Evolutionary conservation across 53 echinoderm and acorn worm genomes (phyloP), one percentile per base, ranked within the genome.

Genomic region (Patiria pectinifera): DNA sequence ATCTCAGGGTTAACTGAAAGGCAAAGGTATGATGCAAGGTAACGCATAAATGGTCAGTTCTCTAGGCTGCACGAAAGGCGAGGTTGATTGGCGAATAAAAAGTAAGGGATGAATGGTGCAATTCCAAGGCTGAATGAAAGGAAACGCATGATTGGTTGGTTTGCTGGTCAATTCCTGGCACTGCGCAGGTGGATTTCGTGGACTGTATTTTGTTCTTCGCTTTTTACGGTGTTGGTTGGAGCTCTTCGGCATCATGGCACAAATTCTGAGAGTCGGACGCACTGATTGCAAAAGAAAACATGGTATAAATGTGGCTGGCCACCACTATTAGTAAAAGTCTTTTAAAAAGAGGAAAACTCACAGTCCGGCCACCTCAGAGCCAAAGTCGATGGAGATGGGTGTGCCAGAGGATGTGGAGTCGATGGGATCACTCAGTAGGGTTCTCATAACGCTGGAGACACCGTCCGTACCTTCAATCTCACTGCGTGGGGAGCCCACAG

Each of bases 301-400:
- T 21, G 69, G 1, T 6, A 53, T 53, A 8, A 53, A 53, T 53
- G 8, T 53, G 53, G 53, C 5, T 8, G 8, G 8, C 53, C 53
- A 53, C 53, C 53, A 53, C 8, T 53, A 53, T 8, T 35, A 35
- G 35, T 35, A 35, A 35, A 35, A 35, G 35, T 35, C 35, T 35
- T 35, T 6, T 8, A n/a, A 11, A 43, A 5, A 10, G 15, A 83
- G 22, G 23, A 61, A 12, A 21, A 94, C 97, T 96, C 92, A 97
- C 97, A 96, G 49, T 24, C 35, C 48, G 75, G 76, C 62, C 15
- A 97, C 72, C 62, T 94, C 96, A 62, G 88, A 87, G 5, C 96
- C 96, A 77, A 96, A 97, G 78, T 96, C 82, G 26, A 97, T 87
- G 13, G 92, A 59, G 80, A 94, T 92, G 63, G 88, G 86, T 15